A percentile compares a stretch with the other conserved stretches of the same genome.
Conservation (phyloP, 2,797 vertebrate species). For the Bovichtus diacanthus region DNA sequence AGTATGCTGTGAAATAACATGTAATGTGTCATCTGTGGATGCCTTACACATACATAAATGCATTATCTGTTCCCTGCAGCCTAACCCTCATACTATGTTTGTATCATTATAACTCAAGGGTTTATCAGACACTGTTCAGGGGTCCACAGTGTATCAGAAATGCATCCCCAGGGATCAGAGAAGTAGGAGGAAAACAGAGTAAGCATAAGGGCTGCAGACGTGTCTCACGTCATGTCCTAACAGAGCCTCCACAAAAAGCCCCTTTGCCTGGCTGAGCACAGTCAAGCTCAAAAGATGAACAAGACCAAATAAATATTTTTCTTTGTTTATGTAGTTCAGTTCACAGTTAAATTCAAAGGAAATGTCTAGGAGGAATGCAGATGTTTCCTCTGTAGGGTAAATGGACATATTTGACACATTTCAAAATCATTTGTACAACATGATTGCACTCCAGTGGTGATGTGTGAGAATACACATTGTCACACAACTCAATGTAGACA, state of each 20-base stretch:
- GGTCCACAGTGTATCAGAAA: not conserved
- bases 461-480: slow-evolving; percentile 24
- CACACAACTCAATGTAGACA: not conserved
- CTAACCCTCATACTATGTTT: slow-evolving; percentile 3
- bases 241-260: not conserved
- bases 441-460: slow-evolving; percentile 66
- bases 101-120: not conserved
- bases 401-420: not conserved
- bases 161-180: not conserved
- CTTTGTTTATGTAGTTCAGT: not conserved
- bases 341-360: not conserved
- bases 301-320: not conserved
- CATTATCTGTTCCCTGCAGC: slow-evolving; percentile 46
- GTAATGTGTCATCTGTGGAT: slow-evolving; percentile 17
- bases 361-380: not conserved
- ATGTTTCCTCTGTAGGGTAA: not conserved
- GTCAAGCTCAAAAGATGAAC: not conserved
- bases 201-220: not conserved
- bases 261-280: not conserved
- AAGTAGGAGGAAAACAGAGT: not conserved
- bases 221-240: not conserved
- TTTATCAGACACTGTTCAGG: slow-evolving; percentile 1
- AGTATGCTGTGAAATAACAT: not conserved
- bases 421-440: slow-evolving; percentile 20
- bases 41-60: slow-evolving; percentile 8